Evolutionary conservation across 2,113 vertebrate species (phyloP), one percentile per base, ranked within the genome.

Genomic region (Gopherus evgoodei): DNA sequence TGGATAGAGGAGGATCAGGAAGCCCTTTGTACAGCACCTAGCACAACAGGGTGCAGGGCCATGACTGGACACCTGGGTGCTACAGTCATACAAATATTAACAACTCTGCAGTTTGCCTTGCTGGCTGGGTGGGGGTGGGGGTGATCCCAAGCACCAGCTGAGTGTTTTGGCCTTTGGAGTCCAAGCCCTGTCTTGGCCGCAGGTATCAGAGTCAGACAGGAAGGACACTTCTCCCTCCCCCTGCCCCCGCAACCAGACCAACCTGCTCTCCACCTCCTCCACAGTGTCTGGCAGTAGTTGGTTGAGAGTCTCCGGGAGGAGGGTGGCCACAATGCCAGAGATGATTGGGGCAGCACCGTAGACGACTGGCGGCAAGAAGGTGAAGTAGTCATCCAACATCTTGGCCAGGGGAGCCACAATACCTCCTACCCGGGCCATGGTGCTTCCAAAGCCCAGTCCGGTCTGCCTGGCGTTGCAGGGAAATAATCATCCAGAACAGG

Each of bases 391-490:
- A 0, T 99, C 98, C n/a, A 99, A 93, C 96, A 99, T 99, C 88
- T 99, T 98, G 81, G 99, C 98, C 21, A 99, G 97, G 0, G 99
- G 99, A 0, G 99, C 99, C 1, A 99, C 98, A 92, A 99, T 99
- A 96, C 99, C 99, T 4, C 99, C 99, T 1, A 99, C 92, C 0
- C 99, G 98, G 1, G 99, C 98, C 99, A 99, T 98, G 5, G 99
- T 99, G 93, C 99, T 99, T 79, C 98, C 98, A 4, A 99, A 98
- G 4, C 99, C 99, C 98, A 99, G 93, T 31, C 99, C 99, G 0
- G 99, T 99, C 98, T 99, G 99, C 97, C 99, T 99, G 89, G 12
- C 11, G 2, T 29, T 62, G 4, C 49, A 88, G 14, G 2, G 35
- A 44, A 5, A 44, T 76, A 44, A 75, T 9, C 72, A 17, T 2